Base-by-base conservation (phyloP, 2,888 invertebrate genomes). In the Chrysina gloriosa region DNA sequence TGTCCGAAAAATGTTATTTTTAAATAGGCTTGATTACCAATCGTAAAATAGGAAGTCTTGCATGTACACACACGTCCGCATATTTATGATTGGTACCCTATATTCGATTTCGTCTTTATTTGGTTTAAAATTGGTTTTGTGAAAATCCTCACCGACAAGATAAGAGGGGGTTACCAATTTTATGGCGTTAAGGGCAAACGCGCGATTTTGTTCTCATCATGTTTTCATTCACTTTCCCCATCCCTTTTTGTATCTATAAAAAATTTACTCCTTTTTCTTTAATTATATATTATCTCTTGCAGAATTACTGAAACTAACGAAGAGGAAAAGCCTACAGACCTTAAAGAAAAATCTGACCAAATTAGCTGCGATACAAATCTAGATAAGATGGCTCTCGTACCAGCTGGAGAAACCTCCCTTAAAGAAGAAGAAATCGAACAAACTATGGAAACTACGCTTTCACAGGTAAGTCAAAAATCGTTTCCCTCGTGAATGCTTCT, bases 401-500 rank as follows among this genome's bases (percentile, higher is more conserved):
- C 63, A 25, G 68, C 77, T 56, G 71, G 68, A 68, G 74, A 68
- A 16, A 68, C 73, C 9, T 70, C 73, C 19, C 77, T 76, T 25
- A 71, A 73, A 50, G 77, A 81, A 72, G 77, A 79, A 45, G 81
- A 81, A 72, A 74, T 76, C 9, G 82, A 83, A 72, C 74, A 77
- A 42, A 77, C 76, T 29, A 80, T 80, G 71, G 80, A 82, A 75
- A 81, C 81, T 9, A 81, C 81, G 23, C 71, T 82, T 9, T 78
- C 81, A 56, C 81, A 83, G 77, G 82, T 81, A 74, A 69, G 67
- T 65, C 19, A 9, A 21, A n/a, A 31, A 31, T 31, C n/a, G 31
- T 9, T 2, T 31, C 31, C n/a, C 2, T 31, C 31, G n/a, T 31
- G 34, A n/a, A n/a, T n/a, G n/a, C n/a, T n/a, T n/a, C n/a, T n/a